Evolutionary conservation across 2,888 invertebrate species (phyloP).

Genomic region (Mongoloraphidia duomilia): DNA sequence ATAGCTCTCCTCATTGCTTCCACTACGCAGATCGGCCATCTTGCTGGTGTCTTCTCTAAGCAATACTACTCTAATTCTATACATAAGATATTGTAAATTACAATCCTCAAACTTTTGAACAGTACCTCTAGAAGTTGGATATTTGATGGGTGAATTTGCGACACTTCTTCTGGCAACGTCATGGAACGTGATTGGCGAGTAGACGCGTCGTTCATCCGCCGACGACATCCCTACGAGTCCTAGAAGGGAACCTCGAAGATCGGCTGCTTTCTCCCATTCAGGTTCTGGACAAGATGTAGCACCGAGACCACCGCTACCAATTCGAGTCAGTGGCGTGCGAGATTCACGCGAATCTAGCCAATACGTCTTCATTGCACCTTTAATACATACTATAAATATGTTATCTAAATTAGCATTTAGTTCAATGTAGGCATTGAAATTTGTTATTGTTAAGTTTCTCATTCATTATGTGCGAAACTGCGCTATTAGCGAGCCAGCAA

Average conservation of each 20-base stretch:
- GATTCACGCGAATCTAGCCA: conserved; percentile 66
- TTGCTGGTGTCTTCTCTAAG: neutral
- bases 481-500: too few relatives aligned
- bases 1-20: neutral
- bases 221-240: conserved; percentile 23
- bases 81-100: neutral
- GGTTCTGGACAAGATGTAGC: conserved; percentile 28
- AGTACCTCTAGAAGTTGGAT: conserved; percentile 27
- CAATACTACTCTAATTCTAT: neutral
- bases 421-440: too few relatives aligned
- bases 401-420: too few relatives aligned
- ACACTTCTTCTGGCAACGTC: conserved; percentile 68
- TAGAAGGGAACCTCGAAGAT: conserved; percentile 26
- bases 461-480: too few relatives aligned
- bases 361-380: conserved; percentile 77
- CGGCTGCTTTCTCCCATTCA: conserved; percentile 35
- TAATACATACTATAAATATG: conserved; percentile 6
- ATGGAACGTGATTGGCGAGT: conserved; percentile 74
- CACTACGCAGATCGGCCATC: too few relatives aligned
- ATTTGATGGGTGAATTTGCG: conserved; percentile 57
- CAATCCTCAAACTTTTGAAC: conserved; percentile 1
- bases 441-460: too few relatives aligned
- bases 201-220: conserved; percentile 54
- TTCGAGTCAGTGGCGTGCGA: conserved; percentile 35
- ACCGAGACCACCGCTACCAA: conserved; percentile 33